phyloP scores from a whole-genome alignment of 1,140 invertebrate species.

The Cyphomyrmex costatus region DNA sequence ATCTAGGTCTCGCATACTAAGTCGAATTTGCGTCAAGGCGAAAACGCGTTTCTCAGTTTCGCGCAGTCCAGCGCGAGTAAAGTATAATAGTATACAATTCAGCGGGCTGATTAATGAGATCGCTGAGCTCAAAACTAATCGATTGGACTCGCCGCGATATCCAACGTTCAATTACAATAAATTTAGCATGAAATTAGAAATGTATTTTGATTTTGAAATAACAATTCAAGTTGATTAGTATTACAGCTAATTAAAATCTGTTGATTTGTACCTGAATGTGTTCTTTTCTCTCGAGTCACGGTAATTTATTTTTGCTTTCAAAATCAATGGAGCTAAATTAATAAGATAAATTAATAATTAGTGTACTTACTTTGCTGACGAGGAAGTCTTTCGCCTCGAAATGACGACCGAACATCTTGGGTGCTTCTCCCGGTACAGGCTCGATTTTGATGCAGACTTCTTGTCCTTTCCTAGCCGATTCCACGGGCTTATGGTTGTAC shows the following conservation, averaged over 20 bases:
- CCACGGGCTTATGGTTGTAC: conserved; percentile 95
- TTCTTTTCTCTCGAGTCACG: not conserved
- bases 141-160: not conserved
- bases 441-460: conserved; percentile 99
- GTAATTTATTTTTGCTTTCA: not conserved
- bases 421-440: conserved; percentile 97
- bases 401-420: conserved; percentile 99
- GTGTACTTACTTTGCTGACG: conserved; percentile 95
- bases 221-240: not conserved
- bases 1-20: conserved; percentile 75
- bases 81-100: conserved; percentile 1
- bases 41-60: conserved; percentile 38
- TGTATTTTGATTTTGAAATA: not conserved
- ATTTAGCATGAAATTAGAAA: not conserved
- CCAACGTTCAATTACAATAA: not conserved
- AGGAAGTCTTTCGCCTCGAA: conserved; percentile 98
- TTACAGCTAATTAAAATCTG: not conserved
- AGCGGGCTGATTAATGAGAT: not conserved
- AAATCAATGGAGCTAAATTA: not conserved
- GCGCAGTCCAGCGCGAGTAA: not conserved
- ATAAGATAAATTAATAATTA: not conserved
- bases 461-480: conserved; percentile 97
- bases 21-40: conserved; percentile 62
- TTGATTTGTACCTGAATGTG: not conserved
- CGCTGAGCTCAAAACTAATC: not conserved